Evolutionary conservation across 2,888 invertebrate species (phyloP).

Genomic region (Trimorus sp.): DNA sequence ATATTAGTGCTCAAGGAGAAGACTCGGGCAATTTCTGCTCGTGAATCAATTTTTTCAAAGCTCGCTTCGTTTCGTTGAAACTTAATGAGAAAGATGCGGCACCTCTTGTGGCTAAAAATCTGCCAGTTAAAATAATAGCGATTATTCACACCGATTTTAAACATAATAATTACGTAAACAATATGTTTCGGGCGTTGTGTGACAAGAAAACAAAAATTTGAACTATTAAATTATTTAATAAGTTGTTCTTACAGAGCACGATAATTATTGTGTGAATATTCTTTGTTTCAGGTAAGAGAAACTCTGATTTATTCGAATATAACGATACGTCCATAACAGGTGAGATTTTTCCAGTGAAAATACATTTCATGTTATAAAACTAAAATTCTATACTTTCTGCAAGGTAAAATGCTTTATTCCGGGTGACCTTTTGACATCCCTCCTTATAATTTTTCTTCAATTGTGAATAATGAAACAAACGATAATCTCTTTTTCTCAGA

Average conservation of each 20-base stretch:
- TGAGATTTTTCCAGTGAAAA: too few relatives aligned
- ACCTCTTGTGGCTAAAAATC: slow-evolving; percentile 18
- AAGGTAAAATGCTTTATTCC: too few relatives aligned
- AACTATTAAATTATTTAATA: slow-evolving; percentile 9
- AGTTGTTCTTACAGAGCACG: neutral
- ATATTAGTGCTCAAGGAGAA: neutral
- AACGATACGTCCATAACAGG: neutral
- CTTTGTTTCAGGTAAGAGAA: slow-evolving; percentile 17
- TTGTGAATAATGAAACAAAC: too few relatives aligned
- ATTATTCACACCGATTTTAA: slow-evolving; percentile 19
- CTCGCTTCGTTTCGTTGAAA: slow-evolving; percentile 3
- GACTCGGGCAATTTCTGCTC: too few relatives aligned
- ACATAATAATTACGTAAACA: slow-evolving; percentile 20
- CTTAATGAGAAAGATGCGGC: neutral
- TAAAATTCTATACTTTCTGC: too few relatives aligned
- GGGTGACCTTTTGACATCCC: too few relatives aligned
- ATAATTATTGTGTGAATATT: slow-evolving; percentile 1
- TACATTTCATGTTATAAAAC: too few relatives aligned
- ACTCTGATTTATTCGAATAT: neutral
- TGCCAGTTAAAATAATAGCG: slow-evolving; percentile 33
- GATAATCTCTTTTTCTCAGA: too few relatives aligned
- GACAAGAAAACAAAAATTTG: neutral
- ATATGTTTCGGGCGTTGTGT: neutral
- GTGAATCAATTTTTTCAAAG: slow-evolving; percentile 13
- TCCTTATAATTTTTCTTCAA: too few relatives aligned